A percentile compares a stretch with the other conserved stretches of the same genome.
Conservation (phyloP, 2,797 vertebrate genomes). For the Chanos chanos region DNA sequence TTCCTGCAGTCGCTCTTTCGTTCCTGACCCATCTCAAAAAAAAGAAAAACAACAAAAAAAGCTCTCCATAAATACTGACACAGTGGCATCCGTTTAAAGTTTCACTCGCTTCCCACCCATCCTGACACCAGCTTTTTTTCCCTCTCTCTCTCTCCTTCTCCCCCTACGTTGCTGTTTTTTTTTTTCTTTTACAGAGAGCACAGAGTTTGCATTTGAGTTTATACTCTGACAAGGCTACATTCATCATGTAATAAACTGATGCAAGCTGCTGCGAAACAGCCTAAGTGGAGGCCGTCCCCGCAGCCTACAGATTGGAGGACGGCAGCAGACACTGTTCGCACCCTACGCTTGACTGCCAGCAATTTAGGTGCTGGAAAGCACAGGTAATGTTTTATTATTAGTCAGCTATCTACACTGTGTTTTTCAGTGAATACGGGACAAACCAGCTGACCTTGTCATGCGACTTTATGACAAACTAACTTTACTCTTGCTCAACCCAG, state of each 20-base stretch:
- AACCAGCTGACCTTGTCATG: constrained; percentile 33
- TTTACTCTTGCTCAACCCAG: constrained; percentile 12
- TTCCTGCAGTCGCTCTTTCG: constrained; percentile 32
- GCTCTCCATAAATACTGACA: constrained; percentile 57
- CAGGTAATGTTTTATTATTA: constrained; percentile 39
- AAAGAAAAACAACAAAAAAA: constrained; percentile 36
- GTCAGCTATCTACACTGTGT: constrained; percentile 10
- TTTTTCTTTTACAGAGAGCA: constrained; percentile 37
- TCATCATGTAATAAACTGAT: constrained; percentile 70
- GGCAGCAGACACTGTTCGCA: constrained; percentile 44
- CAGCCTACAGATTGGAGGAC: constrained; percentile 32
- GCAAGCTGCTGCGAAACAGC: constrained; percentile 53
- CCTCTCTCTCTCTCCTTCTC: neutral
- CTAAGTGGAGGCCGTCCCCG: constrained; percentile 54
- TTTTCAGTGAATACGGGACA: constrained; percentile 11
- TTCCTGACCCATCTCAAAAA: constrained; percentile 37
- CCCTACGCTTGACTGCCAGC: constrained; percentile 39
- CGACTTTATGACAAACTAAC: constrained; percentile 21
- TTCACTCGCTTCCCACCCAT: constrained; percentile 53
- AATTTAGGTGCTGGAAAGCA: constrained; percentile 37
- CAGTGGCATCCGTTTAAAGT: constrained; percentile 50
- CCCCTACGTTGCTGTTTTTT: constrained; percentile 3
- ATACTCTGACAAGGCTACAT: constrained; percentile 63
- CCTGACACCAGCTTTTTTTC: constrained; percentile 53
- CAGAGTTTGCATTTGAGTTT: constrained; percentile 58